Conservation (phyloP, 2,797 vertebrate genomes). For the Lateolabrax maculatus region DNA sequence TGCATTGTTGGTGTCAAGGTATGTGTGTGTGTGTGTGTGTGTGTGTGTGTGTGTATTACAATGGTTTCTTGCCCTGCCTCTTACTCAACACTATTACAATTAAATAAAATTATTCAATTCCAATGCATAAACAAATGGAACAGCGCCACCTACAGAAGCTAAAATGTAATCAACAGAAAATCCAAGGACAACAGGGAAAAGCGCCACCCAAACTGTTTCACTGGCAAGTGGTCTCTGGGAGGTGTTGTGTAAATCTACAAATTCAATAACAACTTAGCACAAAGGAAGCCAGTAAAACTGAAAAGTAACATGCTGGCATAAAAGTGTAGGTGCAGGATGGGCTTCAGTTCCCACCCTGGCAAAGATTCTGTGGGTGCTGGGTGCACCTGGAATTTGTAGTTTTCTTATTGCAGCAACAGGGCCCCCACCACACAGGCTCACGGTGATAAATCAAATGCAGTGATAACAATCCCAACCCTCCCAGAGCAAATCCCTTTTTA, state of each 20-base stretch:
- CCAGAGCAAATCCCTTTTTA: slow-evolving; percentile 80
- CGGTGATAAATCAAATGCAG: slow-evolving; percentile 82
- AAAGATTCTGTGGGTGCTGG: slow-evolving; percentile 35
- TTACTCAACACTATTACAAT: no score
- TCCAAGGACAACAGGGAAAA: not conserved
- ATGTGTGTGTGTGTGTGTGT: not conserved
- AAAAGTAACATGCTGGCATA: slow-evolving; percentile 5
- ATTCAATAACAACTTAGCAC: not conserved
- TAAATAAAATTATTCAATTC: not conserved
- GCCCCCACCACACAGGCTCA: slow-evolving; percentile 55
- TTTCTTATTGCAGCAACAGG: slow-evolving; percentile 63
- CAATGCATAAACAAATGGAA: not conserved
- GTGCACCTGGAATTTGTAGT: slow-evolving; percentile 77
- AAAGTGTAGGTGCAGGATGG: slow-evolving; percentile 13
- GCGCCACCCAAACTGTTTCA: not conserved
- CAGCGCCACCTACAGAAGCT: not conserved
- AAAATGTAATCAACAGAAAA: not conserved
- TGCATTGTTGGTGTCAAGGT: not conserved
- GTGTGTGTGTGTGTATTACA: not conserved
- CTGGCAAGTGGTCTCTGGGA: not conserved
- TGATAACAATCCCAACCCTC: slow-evolving; percentile 82
- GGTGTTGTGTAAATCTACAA: not conserved
- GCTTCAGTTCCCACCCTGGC: slow-evolving; percentile 53
- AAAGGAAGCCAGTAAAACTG: not conserved
- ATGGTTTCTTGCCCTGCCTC: not conserved